A percentile compares a stretch with the other conserved stretches of the same genome.
Conservation (phyloP, 1,140 invertebrate genomes). For the Danaus melanippus region DNA sequence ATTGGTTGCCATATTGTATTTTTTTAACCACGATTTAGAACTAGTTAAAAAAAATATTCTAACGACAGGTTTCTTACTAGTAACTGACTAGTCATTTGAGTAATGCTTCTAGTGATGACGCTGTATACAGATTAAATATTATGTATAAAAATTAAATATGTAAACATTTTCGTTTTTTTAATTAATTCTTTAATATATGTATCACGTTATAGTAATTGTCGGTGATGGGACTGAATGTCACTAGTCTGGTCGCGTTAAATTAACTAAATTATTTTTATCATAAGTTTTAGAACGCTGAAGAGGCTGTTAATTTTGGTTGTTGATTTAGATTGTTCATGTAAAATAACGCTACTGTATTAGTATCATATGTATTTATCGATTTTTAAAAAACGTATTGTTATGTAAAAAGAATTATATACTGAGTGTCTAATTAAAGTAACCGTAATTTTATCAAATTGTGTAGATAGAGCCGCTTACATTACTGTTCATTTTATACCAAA, state of each 20-base stretch:
- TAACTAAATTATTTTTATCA: slow-evolving; percentile 8
- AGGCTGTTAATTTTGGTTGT: slow-evolving; percentile 23
- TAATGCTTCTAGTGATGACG: slow-evolving; percentile 10
- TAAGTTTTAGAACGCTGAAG: slow-evolving; percentile 4
- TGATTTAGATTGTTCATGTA: slow-evolving; percentile 1
- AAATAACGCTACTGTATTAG: no score
- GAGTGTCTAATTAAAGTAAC: no score
- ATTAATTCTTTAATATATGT: background rate
- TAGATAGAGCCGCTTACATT: no score
- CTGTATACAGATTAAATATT: background rate
- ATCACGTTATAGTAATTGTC: background rate
- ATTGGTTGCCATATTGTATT: no score
- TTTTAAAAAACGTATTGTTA: no score
- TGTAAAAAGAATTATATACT: no score
- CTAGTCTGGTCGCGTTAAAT: slow-evolving; percentile 17
- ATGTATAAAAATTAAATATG: slow-evolving; percentile 1
- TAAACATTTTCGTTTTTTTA: slow-evolving; percentile 2
- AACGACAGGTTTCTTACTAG: background rate
- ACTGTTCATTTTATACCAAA: no score
- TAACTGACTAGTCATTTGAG: slow-evolving; percentile 7
- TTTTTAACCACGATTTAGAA: no score
- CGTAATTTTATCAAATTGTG: no score
- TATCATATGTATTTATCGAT: no score
- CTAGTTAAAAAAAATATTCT: no score
- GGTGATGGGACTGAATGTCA: slow-evolving; percentile 13